Evolutionary conservation across 2,797 vertebrate genomes (phyloP), one percentile per base, ranked within the genome.

Genomic region (Sebastiscus albofasciatus): DNA sequence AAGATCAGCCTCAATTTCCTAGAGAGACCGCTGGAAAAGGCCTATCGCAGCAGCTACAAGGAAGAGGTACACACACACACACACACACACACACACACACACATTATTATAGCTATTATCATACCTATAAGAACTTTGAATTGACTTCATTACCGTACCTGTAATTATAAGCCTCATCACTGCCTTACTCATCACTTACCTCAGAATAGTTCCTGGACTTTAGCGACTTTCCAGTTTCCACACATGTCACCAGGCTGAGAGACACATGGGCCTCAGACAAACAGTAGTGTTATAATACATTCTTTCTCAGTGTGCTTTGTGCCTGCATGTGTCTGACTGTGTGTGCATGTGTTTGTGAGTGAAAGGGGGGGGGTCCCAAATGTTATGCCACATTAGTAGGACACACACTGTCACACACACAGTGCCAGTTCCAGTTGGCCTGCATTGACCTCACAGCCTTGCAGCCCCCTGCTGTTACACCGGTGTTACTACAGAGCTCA

Each of bases 1-100:
- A 98, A 98, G 89, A 93, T 99, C 93, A 99, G 98, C 93, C 96
- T 99, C 84, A 98, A 98, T 93, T 99, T 99, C 94, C 92, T 98
- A 88, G 97, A 98, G 81, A 95, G 90, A 66, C 95, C 97, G 69
- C 90, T 99, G 90, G 98, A 99, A 90, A 96, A 94, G 74, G 80
- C 96, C 36, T 99, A 99, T 87, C 96, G 97, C 84, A 96, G 84
- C 34, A 99, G 98, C 95, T 99, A 99, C 92, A 97, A 99, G 86
- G 95, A 97, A 82, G 97, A 99, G 97, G 98, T 99, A 74, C 27
- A 34, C 58, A 70, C 36, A 49, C 42, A 58, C 29, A 56, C 65
- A 33, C 77, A 42, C 61, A n/a, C 55, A 65, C 72, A 34, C 62
- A 56, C 73, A 54, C 60, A 58, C 49, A 61, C 58, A 49, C 12